Evolutionary conservation across 2,888 invertebrate genomes (phyloP), one percentile per base, ranked within the genome.

Genomic region (Nudaria mundana): DNA sequence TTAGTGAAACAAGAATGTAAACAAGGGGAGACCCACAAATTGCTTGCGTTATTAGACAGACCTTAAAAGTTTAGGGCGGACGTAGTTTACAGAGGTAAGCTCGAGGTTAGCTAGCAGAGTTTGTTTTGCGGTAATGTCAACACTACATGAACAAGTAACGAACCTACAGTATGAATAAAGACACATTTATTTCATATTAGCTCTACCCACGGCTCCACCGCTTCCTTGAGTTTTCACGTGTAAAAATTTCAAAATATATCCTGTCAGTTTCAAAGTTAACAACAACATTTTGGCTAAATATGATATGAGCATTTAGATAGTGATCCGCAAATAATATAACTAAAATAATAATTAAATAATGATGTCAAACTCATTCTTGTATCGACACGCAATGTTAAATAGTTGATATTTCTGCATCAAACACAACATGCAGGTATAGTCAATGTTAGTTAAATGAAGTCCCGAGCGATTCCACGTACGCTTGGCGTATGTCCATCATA

Each of bases 1-100:
- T 81, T 66, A 66, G 77, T 72, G 76, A 79, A 81, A 79, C 76
- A 80, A 81, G 79, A 78, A 74, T 73, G 80, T 73, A 87, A 87
- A 86, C 79, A 86, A 76, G 78, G 82, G 81, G 82, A 74, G 76
- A 71, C 79, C 81, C 81, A 59, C 76, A 82, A 86, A 85, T 83
- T 82, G 82, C 85, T 81, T 76, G 81, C 81, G 77, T 86, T 86
- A 86, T 86, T 86, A 88, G 76, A 76, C 74, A 77, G 70, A 73
- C 81, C 85, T 83, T 81, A 81, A 88, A 87, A 87, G 82, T 86
- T 88, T 82, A 80, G 77, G 82, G 81, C 74, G 75, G 70, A 66
- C 73, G 81, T 76, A 73, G 83, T 86, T 86, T 83, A 72, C 80
- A 81, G 71, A 87, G 85, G 85, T 78, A 79, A 76, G 74, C 79